These are phyloP conservation scores for Halcyon malimbica DNA, from an alignment of 2,113 vertebrate genomes.

Conservation along the genomic window DNA sequence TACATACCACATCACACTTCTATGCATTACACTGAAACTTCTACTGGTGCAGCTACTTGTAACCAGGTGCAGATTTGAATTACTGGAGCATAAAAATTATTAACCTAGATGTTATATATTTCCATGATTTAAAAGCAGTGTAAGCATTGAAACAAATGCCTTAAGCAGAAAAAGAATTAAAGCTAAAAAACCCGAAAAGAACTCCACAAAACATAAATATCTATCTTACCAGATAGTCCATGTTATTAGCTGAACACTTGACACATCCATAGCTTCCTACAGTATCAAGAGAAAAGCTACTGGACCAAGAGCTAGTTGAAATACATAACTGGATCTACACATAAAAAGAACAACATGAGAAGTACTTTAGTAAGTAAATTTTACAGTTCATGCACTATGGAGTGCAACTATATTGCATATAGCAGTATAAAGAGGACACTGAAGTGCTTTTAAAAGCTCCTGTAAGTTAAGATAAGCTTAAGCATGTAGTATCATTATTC, in stretches of 20 bases:
- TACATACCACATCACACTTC: neutral
- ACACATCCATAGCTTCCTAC: constrained; percentile 97
- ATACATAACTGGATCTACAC: constrained; percentile 90
- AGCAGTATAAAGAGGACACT: neutral
- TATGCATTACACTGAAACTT: neutral
- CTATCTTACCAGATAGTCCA: constrained; percentile 89
- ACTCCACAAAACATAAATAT: neutral
- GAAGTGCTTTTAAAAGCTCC: neutral
- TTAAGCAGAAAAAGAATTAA: neutral
- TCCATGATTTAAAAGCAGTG: neutral
- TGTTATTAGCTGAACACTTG: constrained; percentile 84
- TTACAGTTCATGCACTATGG: neutral
- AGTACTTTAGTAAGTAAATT: neutral
- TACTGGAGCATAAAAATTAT: neutral
- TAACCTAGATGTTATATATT: neutral
- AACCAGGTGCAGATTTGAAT: neutral
- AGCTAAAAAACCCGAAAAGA: neutral
- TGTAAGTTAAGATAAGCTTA: neutral
- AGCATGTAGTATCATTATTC: neutral
- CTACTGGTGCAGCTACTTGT: neutral
- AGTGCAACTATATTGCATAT: neutral
- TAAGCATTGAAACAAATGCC: neutral
- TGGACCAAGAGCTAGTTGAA: constrained; percentile 93
- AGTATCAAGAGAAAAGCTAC: constrained; percentile 91
- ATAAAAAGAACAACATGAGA: neutral